These are phyloP conservation scores for Atta texana DNA, from an alignment of 1,140 invertebrate genomes.

Conservation along the genomic window DNA sequence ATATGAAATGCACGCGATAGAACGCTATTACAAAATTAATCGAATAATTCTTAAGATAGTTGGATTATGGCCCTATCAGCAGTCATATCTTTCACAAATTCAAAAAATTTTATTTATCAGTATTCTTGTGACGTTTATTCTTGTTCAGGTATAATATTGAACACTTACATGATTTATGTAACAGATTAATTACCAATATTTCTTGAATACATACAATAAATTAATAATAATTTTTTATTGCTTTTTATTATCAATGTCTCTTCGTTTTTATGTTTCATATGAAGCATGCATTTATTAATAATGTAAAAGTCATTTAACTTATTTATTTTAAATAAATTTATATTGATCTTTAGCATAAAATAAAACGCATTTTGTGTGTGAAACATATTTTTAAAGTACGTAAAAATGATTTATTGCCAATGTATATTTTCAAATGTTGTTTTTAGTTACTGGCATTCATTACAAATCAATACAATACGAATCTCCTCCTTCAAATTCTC, in stretches of 20 bases:
- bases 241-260: not conserved
- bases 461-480: slow-evolving; percentile 20
- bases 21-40: slow-evolving; percentile 50
- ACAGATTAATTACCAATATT: not conserved
- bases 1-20: slow-evolving; percentile 2
- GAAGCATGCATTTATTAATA: not conserved
- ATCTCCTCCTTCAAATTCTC: not conserved
- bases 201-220: not conserved
- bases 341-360: not conserved
- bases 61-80: slow-evolving; percentile 51
- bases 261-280: not conserved
- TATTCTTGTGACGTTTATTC: slow-evolving; percentile 7
- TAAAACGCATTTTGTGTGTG: not conserved
- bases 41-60: slow-evolving; percentile 11
- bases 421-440: not conserved
- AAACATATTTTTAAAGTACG: not conserved
- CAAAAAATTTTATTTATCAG: not conserved
- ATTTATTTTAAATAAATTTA: slow-evolving; percentile 8
- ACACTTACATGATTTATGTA: not conserved
- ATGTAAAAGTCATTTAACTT: not conserved
- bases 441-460: slow-evolving; percentile 29
- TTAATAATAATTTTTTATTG: not conserved
- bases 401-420: not conserved
- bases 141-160: slow-evolving; percentile 44
- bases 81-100: not conserved